Percentiles rank a stretch among this genome's conserved stretches.
Evolutionary conservation across 2,888 invertebrate genomes (phyloP).

Genomic region (Orthonychiurus folsomi): DNA sequence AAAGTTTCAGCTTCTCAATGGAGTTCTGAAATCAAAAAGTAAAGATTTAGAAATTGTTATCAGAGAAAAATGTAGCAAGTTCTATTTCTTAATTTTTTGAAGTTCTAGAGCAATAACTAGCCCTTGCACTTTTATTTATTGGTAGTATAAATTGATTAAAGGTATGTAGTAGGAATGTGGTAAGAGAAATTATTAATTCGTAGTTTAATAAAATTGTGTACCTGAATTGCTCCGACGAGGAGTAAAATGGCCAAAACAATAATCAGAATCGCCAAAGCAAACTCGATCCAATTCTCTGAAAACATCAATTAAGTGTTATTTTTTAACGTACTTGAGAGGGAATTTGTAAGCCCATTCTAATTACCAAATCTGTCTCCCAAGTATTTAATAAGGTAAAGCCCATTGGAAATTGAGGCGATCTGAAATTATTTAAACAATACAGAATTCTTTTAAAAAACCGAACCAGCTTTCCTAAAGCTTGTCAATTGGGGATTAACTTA

Average conservation of each 20-base stretch:
- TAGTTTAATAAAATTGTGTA: conserved; percentile 4
- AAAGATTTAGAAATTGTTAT: too few relatives aligned
- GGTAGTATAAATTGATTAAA: too few relatives aligned
- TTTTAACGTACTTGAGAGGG: background rate
- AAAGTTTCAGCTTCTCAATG: conserved; percentile 31
- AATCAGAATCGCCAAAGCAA: conserved; percentile 18
- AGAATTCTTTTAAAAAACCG: conserved; percentile 1
- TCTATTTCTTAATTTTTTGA: background rate
- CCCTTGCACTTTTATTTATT: too few relatives aligned
- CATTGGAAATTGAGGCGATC: background rate
- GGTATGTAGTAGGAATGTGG: too few relatives aligned
- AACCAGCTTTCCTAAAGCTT: background rate
- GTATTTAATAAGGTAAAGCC: background rate
- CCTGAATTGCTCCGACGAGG: conserved; percentile 30
- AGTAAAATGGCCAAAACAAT: conserved; percentile 27
- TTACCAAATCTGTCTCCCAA: background rate
- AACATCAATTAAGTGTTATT: conserved; percentile 3
- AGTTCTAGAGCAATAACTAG: too few relatives aligned
- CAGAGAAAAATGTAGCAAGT: background rate
- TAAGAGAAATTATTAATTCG: background rate
- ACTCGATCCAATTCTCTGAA: conserved; percentile 25
- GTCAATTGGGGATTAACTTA: conserved; percentile 16
- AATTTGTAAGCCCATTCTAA: background rate
- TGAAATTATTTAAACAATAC: conserved; percentile 5
- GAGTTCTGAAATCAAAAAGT: conserved; percentile 23